Base-by-base conservation (phyloP, 2,888 invertebrate genomes). In the Sylvicola cinctus region DNA sequence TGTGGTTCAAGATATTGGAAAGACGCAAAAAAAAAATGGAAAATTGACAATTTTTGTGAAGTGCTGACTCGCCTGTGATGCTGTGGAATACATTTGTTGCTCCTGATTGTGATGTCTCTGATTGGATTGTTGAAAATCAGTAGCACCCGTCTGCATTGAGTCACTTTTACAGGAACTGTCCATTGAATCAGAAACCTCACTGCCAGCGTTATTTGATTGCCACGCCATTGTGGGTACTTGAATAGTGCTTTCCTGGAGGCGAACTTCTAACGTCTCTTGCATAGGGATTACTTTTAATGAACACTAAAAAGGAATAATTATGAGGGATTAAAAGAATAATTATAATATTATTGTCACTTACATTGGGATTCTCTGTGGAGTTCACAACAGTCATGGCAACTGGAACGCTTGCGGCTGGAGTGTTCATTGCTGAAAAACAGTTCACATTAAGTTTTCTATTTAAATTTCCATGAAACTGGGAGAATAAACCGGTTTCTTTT, bases 181-280 rank as follows among this genome's bases (percentile, higher is more conserved):
- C 20, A 20, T 20, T 8, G 20, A 20, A 20, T 20, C 20, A 20
- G 20, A 20, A 20, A 20, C 20, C 20, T 20, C 20, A 8, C 20
- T 20, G 20, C 20, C 20, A 20, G 20, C 8, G 4, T 4, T 20
- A 20, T 20, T 20, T 6, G 20, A 20, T 8, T 20, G 20, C 20
- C 20, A 20, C 4, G 20, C 20, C 20, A 20, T 20, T 4, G 4
- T 20, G 5, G 20, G 20, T 8, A 60, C 59, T 2, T 61, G 62
- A 44, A 62, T 60, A 3, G 54, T 58, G 13, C 61, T 61, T 42
- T 63, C 58, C 46, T 64, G 60, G 35, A 64, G 43, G 35, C 63
- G 55, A 14, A 69, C 67, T 46, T 68, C 68, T 33, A 69, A 49
- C 44, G 68, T 68, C 48, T 69, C 68, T 49, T 67, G 65, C 58